A percentile compares a stretch with the other conserved stretches of the same genome.
Conservation (phyloP, 2,888 invertebrate species). For the Aleiodes leptofemur region DNA sequence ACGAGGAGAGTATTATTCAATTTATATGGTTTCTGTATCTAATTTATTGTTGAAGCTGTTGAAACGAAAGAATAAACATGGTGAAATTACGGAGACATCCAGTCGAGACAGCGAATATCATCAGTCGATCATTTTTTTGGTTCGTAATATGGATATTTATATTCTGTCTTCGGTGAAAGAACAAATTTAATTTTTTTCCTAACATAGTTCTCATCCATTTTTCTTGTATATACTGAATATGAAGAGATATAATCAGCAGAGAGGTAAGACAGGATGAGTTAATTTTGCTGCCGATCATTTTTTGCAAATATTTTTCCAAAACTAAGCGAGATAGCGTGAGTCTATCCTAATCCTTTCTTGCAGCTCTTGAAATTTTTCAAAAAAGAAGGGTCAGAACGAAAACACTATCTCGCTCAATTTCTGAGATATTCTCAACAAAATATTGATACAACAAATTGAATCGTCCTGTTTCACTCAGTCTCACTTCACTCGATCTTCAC, state of each 20-base stretch:
- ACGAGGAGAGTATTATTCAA: neutral
- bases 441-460: too few relatives aligned
- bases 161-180: too few relatives aligned
- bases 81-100: conserved; percentile 52
- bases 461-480: neutral
- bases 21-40: neutral
- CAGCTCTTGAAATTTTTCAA: too few relatives aligned
- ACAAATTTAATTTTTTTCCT: neutral
- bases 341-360: neutral
- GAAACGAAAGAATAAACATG: neutral
- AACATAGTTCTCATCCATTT: too few relatives aligned
- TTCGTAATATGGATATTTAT: conserved; percentile 44
- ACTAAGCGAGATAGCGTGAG: too few relatives aligned
- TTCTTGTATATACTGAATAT: too few relatives aligned
- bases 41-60: neutral
- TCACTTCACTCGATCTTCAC: neutral
- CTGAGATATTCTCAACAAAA: neutral
- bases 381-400: too few relatives aligned
- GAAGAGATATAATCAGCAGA: too few relatives aligned
- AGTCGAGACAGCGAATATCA: conserved; percentile 56
- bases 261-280: too few relatives aligned
- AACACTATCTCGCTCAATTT: neutral
- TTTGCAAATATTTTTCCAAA: too few relatives aligned
- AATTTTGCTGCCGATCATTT: neutral
- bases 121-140: conserved; percentile 61